Conservation (phyloP, 2,797 vertebrate genomes). For the Tachyglossus aculeatus region DNA sequence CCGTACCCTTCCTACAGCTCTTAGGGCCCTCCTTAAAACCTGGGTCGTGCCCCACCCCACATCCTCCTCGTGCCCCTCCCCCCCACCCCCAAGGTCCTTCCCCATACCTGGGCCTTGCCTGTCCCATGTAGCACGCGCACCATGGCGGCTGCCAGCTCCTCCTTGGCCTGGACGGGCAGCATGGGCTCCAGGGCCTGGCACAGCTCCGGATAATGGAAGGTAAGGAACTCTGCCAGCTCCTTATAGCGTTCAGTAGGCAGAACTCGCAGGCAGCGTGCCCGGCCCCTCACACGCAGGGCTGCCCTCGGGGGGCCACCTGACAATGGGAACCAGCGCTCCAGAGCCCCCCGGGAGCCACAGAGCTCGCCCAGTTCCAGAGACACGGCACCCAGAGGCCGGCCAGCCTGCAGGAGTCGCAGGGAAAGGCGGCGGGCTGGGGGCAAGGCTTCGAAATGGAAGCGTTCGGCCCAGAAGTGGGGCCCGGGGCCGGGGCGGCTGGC, state of each 20-base stretch:
- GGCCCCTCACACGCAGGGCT: constrained; percentile 82
- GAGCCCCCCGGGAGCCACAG: constrained; percentile 36
- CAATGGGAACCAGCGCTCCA: constrained; percentile 90
- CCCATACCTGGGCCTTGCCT: constrained; percentile 88
- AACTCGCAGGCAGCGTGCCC: constrained; percentile 85
- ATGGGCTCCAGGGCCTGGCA: constrained; percentile 84
- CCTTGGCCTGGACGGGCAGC: constrained; percentile 87
- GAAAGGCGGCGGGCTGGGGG: constrained; percentile 82
- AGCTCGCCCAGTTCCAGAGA: constrained; percentile 77
- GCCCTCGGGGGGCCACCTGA: constrained; percentile 74
- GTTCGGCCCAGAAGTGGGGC: constrained; percentile 89
- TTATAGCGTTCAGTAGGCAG: constrained; percentile 92
- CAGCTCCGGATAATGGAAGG: constrained; percentile 85
- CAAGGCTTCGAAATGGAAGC: constrained; percentile 88
- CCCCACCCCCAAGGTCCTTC: neutral
- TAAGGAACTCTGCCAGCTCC: constrained; percentile 92
- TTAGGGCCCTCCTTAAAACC: neutral
- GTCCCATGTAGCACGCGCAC: constrained; percentile 91
- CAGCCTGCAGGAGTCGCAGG: constrained; percentile 78
- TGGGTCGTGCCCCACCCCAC: neutral
- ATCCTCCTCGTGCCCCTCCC: neutral
- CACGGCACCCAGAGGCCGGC: constrained; percentile 77
- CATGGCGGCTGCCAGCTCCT: constrained; percentile 88
- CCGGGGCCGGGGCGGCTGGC: constrained; percentile 75
- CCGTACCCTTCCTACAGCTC: neutral